These are phyloP conservation scores for Tuta absoluta DNA, from an alignment of 2,888 invertebrate species.

Conservation along the genomic window DNA sequence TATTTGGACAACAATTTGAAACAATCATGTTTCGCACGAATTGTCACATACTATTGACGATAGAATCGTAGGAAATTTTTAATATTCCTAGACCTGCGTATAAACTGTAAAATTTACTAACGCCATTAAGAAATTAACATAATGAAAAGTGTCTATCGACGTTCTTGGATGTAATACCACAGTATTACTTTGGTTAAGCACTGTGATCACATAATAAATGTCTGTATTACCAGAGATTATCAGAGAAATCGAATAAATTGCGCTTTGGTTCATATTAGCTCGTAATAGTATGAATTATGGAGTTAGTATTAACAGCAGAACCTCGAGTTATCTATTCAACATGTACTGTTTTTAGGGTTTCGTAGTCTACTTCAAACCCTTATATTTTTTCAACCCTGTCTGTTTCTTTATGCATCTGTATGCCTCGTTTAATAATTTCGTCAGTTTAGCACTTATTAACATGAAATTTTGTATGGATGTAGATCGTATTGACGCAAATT, in stretches of 20 bases:
- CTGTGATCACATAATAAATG: constrained; percentile 26
- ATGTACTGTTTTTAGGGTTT: no score
- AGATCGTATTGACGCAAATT: no score
- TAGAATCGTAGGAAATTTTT: background rate
- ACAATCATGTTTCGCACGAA: no score
- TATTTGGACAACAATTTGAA: no score
- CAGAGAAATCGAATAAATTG: constrained; percentile 16
- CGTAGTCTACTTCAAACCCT: no score
- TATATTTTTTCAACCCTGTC: no score
- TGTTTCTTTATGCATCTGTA: no score
- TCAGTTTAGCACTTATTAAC: no score
- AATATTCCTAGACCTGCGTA: background rate
- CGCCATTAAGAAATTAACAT: constrained; percentile 16
- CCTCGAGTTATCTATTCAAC: no score
- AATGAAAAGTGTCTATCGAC: background rate
- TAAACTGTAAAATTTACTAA: constrained; percentile 5
- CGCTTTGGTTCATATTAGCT: background rate
- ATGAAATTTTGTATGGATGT: no score
- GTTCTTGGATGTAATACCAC: constrained; percentile 15
- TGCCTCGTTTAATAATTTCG: no score
- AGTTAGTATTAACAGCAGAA: background rate
- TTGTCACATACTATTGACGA: no score
- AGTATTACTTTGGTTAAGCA: constrained; percentile 16
- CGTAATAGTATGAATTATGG: constrained; percentile 24
- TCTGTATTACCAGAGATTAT: constrained; percentile 23